A percentile compares a stretch with the other conserved stretches of the same genome.
phyloP scores from a whole-genome alignment of 2,113 vertebrate genomes.

The Gobius niger region DNA sequence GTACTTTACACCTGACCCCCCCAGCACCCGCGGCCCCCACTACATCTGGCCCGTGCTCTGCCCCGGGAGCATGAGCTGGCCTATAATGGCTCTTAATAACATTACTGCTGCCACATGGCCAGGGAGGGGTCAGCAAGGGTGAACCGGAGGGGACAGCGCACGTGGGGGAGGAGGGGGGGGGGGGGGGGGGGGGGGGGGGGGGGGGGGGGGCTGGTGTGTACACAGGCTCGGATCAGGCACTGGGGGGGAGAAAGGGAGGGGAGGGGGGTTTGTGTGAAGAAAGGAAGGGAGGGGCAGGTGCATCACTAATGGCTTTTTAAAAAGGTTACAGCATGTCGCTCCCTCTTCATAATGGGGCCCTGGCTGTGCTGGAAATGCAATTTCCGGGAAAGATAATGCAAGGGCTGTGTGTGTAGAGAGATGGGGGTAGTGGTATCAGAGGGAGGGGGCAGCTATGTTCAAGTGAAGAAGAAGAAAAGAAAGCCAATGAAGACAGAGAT shows the following conservation, averaged over 20 bases:
- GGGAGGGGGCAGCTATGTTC: conserved; percentile 49
- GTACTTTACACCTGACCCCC: conserved; percentile 43
- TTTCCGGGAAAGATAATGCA: conserved; percentile 82
- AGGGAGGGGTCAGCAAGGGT: conserved; percentile 59
- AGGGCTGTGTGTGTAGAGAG: conserved; percentile 42
- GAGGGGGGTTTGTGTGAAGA: conserved; percentile 39
- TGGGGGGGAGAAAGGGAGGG: conserved; percentile 29
- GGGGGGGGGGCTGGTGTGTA: conserved; percentile 10
- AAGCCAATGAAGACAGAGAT: conserved; percentile 10
- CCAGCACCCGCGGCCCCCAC: conserved; percentile 40
- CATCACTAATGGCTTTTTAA: conserved; percentile 84
- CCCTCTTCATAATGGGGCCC: conserved; percentile 81
- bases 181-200: conserved; percentile 9
- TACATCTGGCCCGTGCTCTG: conserved; percentile 46
- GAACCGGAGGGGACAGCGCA: conserved; percentile 16
- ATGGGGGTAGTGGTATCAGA: conserved; percentile 6
- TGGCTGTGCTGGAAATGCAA: conserved; percentile 82
- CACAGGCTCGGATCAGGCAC: conserved; percentile 40
- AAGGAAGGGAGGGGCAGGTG: conserved; percentile 66
- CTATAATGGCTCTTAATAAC: conserved; percentile 74
- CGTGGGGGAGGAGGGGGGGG: not conserved
- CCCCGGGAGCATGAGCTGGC: conserved; percentile 22
- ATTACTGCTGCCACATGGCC: conserved; percentile 67
- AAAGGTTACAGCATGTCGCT: conserved; percentile 83
- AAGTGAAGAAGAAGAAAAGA: conserved; percentile 38